These are phyloP conservation scores for Drosophila diplacantha DNA, from an alignment of 2,888 invertebrate genomes.

Conservation along the genomic window DNA sequence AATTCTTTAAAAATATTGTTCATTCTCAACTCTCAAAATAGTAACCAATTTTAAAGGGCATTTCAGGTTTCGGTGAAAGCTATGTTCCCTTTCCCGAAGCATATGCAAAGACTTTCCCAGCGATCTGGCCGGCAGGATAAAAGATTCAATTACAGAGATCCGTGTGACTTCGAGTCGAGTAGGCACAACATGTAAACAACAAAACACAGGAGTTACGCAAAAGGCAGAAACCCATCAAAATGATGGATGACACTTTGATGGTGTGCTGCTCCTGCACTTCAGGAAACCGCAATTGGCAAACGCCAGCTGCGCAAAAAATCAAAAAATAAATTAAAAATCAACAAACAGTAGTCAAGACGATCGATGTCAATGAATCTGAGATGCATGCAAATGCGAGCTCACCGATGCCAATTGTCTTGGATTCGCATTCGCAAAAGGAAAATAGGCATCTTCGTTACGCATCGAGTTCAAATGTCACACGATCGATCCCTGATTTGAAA, in stretches of 20 bases:
- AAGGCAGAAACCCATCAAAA: slow-evolving; percentile 70
- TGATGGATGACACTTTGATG: slow-evolving; percentile 75
- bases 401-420: slow-evolving; percentile 41
- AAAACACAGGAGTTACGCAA: slow-evolving; percentile 40
- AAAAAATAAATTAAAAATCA: slow-evolving; percentile 71
- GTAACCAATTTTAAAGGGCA: slow-evolving; percentile 1
- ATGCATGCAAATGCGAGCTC: slow-evolving; percentile 65
- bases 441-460: slow-evolving; percentile 30
- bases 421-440: slow-evolving; percentile 35
- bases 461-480: slow-evolving; percentile 53
- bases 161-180: slow-evolving; percentile 39
- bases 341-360: slow-evolving; percentile 68
- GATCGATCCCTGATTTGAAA: slow-evolving; percentile 53
- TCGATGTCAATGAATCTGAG: slow-evolving; percentile 66
- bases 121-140: slow-evolving; percentile 59
- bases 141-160: slow-evolving; percentile 66
- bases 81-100: slow-evolving; percentile 1
- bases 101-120: slow-evolving; percentile 56
- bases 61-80: background rate
- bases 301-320: slow-evolving; percentile 43
- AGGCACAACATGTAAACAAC: slow-evolving; percentile 63
- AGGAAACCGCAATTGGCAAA: slow-evolving; percentile 55
- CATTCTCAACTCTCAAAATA: background rate
- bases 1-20: background rate
- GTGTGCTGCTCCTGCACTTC: slow-evolving; percentile 59